Evolutionary conservation across 2,113 vertebrate species (phyloP).

Genomic region (Myanophis thanlyinensis): DNA sequence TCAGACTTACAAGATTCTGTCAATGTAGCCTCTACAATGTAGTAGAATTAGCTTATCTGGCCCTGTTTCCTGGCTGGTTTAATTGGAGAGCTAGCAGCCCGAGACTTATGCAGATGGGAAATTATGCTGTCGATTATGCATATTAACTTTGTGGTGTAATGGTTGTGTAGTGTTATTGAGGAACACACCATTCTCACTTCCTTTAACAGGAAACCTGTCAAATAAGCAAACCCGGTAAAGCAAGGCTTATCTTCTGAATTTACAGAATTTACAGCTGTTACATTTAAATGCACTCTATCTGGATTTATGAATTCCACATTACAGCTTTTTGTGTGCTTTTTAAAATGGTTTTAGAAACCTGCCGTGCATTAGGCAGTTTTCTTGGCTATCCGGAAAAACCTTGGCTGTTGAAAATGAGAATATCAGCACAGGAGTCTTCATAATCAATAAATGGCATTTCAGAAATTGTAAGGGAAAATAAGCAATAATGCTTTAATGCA

Average conservation of each 20-base stretch:
- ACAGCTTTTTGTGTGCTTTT: background rate
- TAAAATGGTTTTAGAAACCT: background rate
- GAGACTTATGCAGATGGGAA: background rate
- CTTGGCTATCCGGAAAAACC: background rate
- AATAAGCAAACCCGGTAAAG: background rate
- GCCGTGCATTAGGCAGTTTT: background rate
- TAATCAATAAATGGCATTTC: background rate
- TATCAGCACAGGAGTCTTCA: background rate
- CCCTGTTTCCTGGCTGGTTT: background rate
- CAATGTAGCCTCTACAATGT: background rate
- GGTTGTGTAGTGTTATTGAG: background rate
- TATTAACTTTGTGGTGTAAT: background rate
- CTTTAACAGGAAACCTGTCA: background rate
- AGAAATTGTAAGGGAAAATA: background rate
- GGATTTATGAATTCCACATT: background rate
- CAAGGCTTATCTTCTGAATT: background rate
- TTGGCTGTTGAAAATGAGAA: background rate
- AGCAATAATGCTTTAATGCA: background rate
- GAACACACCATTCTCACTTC: background rate
- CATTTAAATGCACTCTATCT: background rate
- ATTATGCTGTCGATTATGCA: background rate
- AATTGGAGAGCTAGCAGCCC: background rate
- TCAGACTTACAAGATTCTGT: background rate
- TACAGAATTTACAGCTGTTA: background rate
- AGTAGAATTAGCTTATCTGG: background rate